phyloP scores from a whole-genome alignment of 2,888 invertebrate genomes.

The Lasioglossum calceatum region DNA sequence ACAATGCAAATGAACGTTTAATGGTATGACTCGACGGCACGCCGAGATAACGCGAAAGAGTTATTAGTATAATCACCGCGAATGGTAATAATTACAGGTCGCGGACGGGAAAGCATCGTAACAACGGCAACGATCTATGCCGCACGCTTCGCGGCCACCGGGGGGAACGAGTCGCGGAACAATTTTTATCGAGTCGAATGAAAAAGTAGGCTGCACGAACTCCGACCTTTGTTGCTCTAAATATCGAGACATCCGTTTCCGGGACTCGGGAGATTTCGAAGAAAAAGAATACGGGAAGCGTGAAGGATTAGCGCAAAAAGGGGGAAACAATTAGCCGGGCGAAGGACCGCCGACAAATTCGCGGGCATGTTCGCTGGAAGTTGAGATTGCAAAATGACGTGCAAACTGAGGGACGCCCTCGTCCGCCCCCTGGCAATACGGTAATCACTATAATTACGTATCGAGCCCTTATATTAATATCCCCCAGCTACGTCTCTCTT shows the following conservation, averaged over 20 bases:
- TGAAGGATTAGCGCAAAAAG: constrained; percentile 67
- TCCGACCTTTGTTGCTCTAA: not conserved
- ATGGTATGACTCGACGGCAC: not conserved
- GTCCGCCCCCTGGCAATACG: constrained; percentile 84
- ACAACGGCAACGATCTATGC: constrained; percentile 21
- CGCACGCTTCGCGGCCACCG: not conserved
- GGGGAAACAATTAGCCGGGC: constrained; percentile 72
- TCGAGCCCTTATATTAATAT: constrained; percentile 84
- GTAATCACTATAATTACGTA: constrained; percentile 85
- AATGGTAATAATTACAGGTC: constrained; percentile 75
- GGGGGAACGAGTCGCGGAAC: not conserved
- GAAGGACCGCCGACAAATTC: constrained; percentile 79
- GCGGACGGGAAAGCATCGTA: constrained; percentile 42
- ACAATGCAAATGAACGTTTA: constrained; percentile 21
- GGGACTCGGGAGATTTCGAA: constrained; percentile 47
- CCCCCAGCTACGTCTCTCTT: constrained; percentile 81
- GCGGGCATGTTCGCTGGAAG: constrained; percentile 80
- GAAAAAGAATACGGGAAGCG: constrained; percentile 46
- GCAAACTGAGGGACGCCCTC: constrained; percentile 84
- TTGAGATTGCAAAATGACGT: constrained; percentile 84
- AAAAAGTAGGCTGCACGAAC: not conserved
- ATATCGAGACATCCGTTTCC: constrained; percentile 9
- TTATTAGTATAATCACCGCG: constrained; percentile 73
- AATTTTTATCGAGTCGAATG: not conserved
- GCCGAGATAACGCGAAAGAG: constrained; percentile 32